Evolutionary conservation across 2,888 invertebrate genomes (phyloP).

Genomic region (Drosophila testacea): DNA sequence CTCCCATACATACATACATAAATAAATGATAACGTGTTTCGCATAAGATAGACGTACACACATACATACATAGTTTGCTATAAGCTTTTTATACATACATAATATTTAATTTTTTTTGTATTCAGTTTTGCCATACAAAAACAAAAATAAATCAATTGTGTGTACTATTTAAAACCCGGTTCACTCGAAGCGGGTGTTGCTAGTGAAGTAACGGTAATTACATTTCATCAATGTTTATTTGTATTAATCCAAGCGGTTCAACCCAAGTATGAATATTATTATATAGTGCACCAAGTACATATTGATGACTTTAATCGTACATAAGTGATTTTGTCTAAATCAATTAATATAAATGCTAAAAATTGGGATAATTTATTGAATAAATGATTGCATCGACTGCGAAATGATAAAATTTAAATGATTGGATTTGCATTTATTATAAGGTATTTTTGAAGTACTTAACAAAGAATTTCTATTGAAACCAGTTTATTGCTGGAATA

Average conservation of each 20-base stretch:
- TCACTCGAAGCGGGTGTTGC: constrained; percentile 1
- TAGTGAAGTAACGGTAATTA: constrained; percentile 6
- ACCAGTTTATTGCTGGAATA: no score
- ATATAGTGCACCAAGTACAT: constrained; percentile 1
- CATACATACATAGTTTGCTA: constrained; percentile 71
- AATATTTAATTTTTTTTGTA: constrained; percentile 79
- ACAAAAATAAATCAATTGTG: constrained; percentile 77
- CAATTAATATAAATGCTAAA: background rate
- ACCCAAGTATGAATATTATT: constrained; percentile 10
- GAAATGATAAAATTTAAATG: background rate
- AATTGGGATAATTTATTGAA: constrained; percentile 5
- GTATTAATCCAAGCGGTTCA: constrained; percentile 3
- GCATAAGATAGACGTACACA: constrained; percentile 59
- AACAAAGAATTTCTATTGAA: no score
- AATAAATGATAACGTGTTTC: constrained; percentile 34
- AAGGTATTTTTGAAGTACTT: background rate
- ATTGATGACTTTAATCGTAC: background rate
- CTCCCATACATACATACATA: constrained; percentile 17
- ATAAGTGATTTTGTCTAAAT: constrained; percentile 4
- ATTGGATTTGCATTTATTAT: background rate
- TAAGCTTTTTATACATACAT: constrained; percentile 76
- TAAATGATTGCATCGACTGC: constrained; percentile 16
- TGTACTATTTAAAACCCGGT: constrained; percentile 64
- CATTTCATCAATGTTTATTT: background rate
- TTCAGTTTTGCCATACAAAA: constrained; percentile 79